Evolutionary conservation across 1,140 invertebrate genomes (phyloP), one percentile per base, ranked within the genome.

Genomic region (Hetaerina americana): DNA sequence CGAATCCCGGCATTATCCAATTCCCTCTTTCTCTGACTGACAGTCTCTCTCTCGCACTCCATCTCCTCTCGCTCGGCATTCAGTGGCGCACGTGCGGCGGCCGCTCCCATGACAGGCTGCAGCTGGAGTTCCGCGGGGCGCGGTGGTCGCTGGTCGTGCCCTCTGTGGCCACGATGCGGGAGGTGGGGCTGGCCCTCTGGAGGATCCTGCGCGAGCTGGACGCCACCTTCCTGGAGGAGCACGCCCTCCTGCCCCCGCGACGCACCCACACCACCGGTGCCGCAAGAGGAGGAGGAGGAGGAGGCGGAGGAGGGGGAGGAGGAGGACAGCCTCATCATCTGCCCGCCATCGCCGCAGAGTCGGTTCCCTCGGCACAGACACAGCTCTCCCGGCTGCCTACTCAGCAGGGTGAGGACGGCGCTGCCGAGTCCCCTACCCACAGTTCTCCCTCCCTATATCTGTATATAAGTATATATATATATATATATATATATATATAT

Each of bases 61-160:
- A n/a, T n/a, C n/a, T n/a, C n/a, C n/a, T n/a, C n/a, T n/a, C n/a
- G n/a, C n/a, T n/a, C n/a, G n/a, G n/a, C n/a, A n/a, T n/a, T n/a
- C 83, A 89, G 80, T 90, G 88, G 88, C 80, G 86, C 68, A 84
- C 86, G 5, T 85, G 87, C 22, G 86, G 85, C 8, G 87, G 87
- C 12, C 81, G 87, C 68, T 85, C 84, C 26, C 87, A 88, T 78
- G 87, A 90, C 78, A 82, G 86, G 70, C 78, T 90, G 0, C 81
- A 86, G 40, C 79, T 90, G 49, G 88, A 89, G 79, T 90, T 90
- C 78, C 81, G 87, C 27, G 86, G 84, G 57, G 84, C 86, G 27
- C 85, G 87, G 77, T 88, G 86, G 86, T 86, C 49, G 78, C 85
- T 81, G 75, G 76, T 79, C 28, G 80, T 80, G 73, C 78, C 81